Evolutionary conservation across 2,797 vertebrate genomes (phyloP).

Genomic region (Pseudochirops cupreus): DNA sequence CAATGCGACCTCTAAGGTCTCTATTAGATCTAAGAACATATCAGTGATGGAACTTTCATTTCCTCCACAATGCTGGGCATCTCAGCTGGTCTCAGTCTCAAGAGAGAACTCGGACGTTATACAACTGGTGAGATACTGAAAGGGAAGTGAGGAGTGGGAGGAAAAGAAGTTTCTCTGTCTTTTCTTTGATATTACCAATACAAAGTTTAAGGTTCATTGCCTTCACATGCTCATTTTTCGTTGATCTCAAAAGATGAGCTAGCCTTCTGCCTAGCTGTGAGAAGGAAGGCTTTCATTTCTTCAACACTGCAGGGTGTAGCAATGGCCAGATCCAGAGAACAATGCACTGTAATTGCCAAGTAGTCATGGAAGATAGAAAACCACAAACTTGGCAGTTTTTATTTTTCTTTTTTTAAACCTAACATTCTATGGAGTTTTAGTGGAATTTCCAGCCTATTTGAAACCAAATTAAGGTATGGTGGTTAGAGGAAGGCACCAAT

Average conservation of each 20-base stretch:
- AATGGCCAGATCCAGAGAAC: neutral
- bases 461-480: neutral
- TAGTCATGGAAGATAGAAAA: neutral
- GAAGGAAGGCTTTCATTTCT: neutral
- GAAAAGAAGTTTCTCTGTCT: neutral
- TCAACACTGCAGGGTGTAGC: neutral
- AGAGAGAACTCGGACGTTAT: neutral
- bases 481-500: neutral
- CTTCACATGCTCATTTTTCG: neutral
- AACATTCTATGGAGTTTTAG: neutral
- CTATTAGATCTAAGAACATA: neutral
- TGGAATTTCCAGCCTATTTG: neutral
- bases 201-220: no score
- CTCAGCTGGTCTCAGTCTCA: neutral
- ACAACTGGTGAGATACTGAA: neutral
- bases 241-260: neutral
- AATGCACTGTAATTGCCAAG: neutral
- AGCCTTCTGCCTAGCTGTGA: neutral
- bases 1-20: neutral
- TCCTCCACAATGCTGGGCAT: neutral
- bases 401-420: constrained; percentile 14
- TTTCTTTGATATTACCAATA: neutral
- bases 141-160: neutral
- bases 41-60: neutral
- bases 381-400: neutral